These are phyloP conservation scores for Adelosebastes latens DNA, from an alignment of 2,797 vertebrate genomes.

Conservation along the genomic window DNA sequence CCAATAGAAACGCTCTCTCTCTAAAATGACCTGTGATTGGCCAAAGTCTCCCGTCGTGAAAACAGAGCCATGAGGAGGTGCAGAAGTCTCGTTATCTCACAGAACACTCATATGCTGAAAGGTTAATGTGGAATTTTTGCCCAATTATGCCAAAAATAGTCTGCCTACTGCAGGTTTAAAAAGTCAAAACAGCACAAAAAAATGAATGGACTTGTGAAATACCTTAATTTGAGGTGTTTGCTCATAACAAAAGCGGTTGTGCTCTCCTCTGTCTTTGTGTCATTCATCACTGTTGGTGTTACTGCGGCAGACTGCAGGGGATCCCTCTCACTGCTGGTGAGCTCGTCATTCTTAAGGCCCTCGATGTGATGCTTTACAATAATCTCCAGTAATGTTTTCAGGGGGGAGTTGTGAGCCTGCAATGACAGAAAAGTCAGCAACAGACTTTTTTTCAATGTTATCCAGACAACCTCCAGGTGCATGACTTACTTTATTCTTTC, in stretches of 20 bases:
- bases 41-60: too few relatives aligned
- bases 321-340: not conserved
- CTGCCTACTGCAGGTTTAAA: not conserved
- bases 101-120: too few relatives aligned
- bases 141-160: too few relatives aligned
- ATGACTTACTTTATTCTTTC: slow-evolving; percentile 88
- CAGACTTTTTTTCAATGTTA: not conserved
- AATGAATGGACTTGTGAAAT: not conserved
- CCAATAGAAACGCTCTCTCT: too few relatives aligned
- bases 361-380: slow-evolving; percentile 90
- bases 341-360: slow-evolving; percentile 53
- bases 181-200: not conserved
- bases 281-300: slow-evolving; percentile 36
- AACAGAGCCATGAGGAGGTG: too few relatives aligned
- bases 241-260: not conserved
- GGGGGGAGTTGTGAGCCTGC: slow-evolving; percentile 86
- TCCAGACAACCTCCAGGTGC: not conserved
- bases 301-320: slow-evolving; percentile 8
- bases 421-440: slow-evolving; percentile 23
- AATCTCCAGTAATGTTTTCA: slow-evolving; percentile 93
- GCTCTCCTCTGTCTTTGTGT: slow-evolving; percentile 40
- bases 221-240: slow-evolving; percentile 74
- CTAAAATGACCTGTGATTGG: too few relatives aligned
- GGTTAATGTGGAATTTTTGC: too few relatives aligned
- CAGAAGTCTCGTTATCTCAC: too few relatives aligned